Evolutionary conservation across 2,113 vertebrate genomes (phyloP).

Genomic region (Daubentonia madagascariensis): DNA sequence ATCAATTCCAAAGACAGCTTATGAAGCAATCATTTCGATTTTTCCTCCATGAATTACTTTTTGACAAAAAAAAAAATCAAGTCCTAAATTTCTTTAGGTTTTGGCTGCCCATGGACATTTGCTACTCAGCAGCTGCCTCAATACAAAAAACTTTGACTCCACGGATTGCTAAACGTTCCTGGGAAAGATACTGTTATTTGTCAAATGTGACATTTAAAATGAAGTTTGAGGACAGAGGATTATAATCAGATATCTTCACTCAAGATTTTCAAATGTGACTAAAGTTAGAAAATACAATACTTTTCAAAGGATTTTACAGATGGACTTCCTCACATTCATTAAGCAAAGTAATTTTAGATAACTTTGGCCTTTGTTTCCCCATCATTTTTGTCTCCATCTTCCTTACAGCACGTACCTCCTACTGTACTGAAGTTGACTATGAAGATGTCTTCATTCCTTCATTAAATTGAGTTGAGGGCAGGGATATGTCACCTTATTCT

Average conservation of each 20-base stretch:
- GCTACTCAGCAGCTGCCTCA: not conserved
- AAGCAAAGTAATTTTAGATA: not conserved
- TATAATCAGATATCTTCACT: not conserved
- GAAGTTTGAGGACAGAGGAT: not conserved
- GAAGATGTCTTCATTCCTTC: not conserved
- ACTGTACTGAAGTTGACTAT: not conserved
- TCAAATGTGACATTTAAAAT: not conserved
- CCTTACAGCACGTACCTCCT: not conserved
- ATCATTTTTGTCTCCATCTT: not conserved
- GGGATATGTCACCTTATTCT: not conserved
- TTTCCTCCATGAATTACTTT: not conserved
- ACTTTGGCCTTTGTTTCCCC: not conserved
- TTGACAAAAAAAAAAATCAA: not conserved
- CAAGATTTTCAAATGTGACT: constrained; percentile 13
- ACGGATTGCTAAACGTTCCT: not conserved
- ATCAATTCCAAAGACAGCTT: constrained; percentile 8
- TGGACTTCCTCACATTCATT: not conserved
- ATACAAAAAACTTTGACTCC: not conserved
- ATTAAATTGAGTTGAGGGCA: not conserved
- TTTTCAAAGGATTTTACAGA: not conserved
- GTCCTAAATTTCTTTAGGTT: not conserved
- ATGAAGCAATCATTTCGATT: not conserved
- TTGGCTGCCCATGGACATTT: not conserved
- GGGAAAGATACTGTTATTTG: not conserved
- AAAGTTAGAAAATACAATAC: not conserved